Base-by-base conservation (phyloP, 2,888 invertebrate species). In the Callimorpha dominula region DNA sequence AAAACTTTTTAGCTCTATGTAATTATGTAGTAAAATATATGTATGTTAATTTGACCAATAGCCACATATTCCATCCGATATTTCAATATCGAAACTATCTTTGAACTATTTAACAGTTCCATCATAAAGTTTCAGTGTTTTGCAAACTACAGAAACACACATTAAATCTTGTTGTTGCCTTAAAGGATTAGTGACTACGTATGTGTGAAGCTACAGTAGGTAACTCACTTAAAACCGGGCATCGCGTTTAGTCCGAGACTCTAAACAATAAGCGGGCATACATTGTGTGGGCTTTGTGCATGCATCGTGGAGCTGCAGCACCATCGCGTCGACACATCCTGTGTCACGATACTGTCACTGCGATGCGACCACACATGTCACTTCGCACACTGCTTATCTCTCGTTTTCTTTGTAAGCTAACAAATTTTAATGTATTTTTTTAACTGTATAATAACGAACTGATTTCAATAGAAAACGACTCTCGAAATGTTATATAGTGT, bases 271-370 rank as follows among this genome's bases (percentile, higher is more conserved):
- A 91, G 81, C 86, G 83, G 85, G 85, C 86, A 84, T 87, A 89
- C 90, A 93, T 91, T 93, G 93, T 94, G 89, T 90, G 86, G 90
- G 91, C 92, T 92, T 94, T 94, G 92, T 31, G 31, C 31, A 31
- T 93, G 90, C 90, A 87, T 85, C 86, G 85, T 85, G 76, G 68
- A 77, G 88, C 88, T 91, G 93, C 91, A 91, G 88, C 86, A 84
- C 86, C 83, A 89, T 89, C 88, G 87, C 86, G 82, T 84, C 85
- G 85, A 84, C 82, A 87, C 85, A 85, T 89, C 84, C 91, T 88
- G 89, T 90, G 87, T 80, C 80, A 89, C 89, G 90, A 90, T 88
- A 86, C 87, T 78, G 81, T 78, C 79, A 83, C 84, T 84, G 78
- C 76, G 77, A 74, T 78, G 72, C 75, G 71, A 78, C 76, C 81